Base-by-base conservation (phyloP, 2,888 invertebrate genomes). In the Conops quadrifasciatus region DNA sequence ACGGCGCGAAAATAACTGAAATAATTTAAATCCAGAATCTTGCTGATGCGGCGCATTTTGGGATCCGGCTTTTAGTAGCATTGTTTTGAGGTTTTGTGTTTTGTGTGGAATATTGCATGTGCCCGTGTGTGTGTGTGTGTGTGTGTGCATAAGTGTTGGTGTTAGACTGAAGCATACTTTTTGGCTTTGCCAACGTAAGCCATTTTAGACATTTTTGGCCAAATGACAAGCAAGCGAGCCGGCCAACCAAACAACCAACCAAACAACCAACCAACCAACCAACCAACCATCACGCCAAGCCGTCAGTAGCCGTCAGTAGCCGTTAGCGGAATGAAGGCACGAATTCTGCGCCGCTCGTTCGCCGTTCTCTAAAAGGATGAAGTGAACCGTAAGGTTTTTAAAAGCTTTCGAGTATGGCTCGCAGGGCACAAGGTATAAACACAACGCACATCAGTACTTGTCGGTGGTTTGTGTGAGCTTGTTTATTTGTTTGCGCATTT, bases 41-140 rank as follows among this genome's bases (percentile, higher is more conserved):
- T 53, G 70, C 64, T 70, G 70, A 64, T 43, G 56, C 53, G 56
- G 64, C 64, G 64, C 36, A 56, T 70, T 70, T 60, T 60, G 43
- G 56, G 56, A 26, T 45, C 63, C 43, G 43, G 45, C 63, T 60
- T 68, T 60, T 70, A 24, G 5, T 36, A 9, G 63, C 70, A 70
- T 68, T 60, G 60, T 68, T 60, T 66, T 68, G 60, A 49, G 68
- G 67, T 58, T 67, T 47, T 28, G 15, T 28, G 58, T 36, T 36
- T 36, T n/a, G n/a, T n/a, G n/a, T n/a, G n/a, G n/a, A n/a, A n/a
- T n/a, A n/a, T 36, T 36, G 9, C 5, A 16, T 24, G 5, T 58
- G 24, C 24, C 49, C 11, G 68, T 49, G 56, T 66, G 19, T 60
- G 45, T 71, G 66, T 68, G 51, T 56, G 16, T 60, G 56, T 58